phyloP scores from a whole-genome alignment of 2,797 vertebrate genomes.

The Malacoctenus gilli region DNA sequence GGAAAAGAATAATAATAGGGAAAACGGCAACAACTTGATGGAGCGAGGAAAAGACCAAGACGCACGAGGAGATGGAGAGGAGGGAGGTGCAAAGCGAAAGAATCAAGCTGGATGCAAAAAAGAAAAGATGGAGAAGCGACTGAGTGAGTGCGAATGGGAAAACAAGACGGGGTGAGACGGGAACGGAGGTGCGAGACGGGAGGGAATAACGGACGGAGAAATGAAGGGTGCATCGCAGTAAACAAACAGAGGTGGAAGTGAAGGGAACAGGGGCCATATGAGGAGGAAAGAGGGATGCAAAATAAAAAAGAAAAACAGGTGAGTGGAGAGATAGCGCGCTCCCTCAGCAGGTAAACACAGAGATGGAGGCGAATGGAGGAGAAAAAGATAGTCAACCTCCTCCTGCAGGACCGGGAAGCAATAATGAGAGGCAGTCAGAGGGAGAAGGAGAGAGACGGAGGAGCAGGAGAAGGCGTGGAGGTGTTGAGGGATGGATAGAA shows the following conservation, averaged over 20 bases:
- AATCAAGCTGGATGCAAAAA: neutral
- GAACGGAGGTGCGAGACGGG: conserved; percentile 2
- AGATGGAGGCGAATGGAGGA: conserved; percentile 28
- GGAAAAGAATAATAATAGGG: too few relatives aligned
- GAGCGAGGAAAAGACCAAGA: conserved; percentile 4
- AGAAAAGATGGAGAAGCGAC: neutral
- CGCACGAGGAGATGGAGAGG: neutral
- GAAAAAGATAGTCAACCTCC: conserved; percentile 38
- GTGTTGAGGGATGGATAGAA: conserved; percentile 34
- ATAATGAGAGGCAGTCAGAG: conserved; percentile 50
- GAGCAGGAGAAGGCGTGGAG: conserved; percentile 27
- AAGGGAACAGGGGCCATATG: conserved; percentile 20
- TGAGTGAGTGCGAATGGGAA: neutral
- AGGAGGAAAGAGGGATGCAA: conserved; percentile 30
- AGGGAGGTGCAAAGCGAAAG: neutral
- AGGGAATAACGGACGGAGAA: conserved; percentile 4
- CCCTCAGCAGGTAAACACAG: conserved; percentile 45
- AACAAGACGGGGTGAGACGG: neutral
- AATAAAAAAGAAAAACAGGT: conserved; percentile 12
- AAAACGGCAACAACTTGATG: too few relatives aligned
- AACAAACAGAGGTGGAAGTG: conserved; percentile 41
- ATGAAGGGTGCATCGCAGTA: conserved; percentile 28
- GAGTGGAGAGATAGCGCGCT: conserved; percentile 30
- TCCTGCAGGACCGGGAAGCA: conserved; percentile 38
- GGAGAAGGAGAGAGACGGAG: too few relatives aligned